phyloP scores from a whole-genome alignment of 37 sponge, comb jelly and placozoan species.

The Dysidea cf. avara region DNA sequence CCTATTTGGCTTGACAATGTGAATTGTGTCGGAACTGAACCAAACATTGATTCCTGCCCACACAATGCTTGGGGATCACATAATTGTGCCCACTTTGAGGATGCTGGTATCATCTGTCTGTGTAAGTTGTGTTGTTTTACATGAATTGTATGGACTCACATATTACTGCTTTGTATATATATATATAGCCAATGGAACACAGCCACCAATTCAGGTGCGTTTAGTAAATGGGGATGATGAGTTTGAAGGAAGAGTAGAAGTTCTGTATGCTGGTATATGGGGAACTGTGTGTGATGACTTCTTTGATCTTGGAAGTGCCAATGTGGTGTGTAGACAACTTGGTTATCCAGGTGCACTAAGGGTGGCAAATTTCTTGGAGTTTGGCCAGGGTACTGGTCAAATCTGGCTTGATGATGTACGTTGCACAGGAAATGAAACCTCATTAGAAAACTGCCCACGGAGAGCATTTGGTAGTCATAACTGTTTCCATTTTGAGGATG shows the following conservation, averaged over 20 bases:
- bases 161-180: too few species aligned
- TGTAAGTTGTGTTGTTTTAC: too few species aligned
- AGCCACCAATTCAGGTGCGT: too few species aligned
- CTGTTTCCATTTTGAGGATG: conserved; percentile 12
- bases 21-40: conserved; percentile 4
- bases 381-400: neutral
- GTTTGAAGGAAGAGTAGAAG: conserved; percentile 9
- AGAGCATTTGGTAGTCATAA: conserved; percentile 20
- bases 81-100: neutral
- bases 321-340: conserved; percentile 30
- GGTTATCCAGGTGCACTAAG: neutral
- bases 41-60: neutral
- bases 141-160: too few species aligned
- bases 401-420: conserved; percentile 60
- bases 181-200: too few species aligned
- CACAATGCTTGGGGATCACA: neutral
- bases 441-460: conserved; percentile 49
- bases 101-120: neutral
- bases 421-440: conserved; percentile 54
- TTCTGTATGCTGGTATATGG: conserved; percentile 20
- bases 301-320: neutral
- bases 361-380: neutral
- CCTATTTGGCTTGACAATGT: conserved; percentile 8
- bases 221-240: neutral
- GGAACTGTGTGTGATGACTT: conserved; percentile 31